phyloP scores from a whole-genome alignment of 2,888 invertebrate genomes.

The Eremobia ochroleuca region DNA sequence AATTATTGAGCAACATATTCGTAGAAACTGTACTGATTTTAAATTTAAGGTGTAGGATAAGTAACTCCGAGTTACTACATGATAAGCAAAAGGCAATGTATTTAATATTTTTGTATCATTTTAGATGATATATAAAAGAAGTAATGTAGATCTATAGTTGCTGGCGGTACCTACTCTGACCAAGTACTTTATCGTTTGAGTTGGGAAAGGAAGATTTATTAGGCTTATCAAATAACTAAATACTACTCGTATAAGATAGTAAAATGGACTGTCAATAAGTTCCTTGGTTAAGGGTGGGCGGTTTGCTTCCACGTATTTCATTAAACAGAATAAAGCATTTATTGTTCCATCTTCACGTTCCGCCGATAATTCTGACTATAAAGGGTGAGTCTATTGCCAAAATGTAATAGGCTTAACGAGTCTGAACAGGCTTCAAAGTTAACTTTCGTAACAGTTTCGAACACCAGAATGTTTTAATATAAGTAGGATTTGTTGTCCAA shows the following conservation, averaged over 20 bases:
- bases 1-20: background rate
- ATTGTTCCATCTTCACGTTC: background rate
- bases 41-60: background rate
- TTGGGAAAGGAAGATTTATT: background rate
- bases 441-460: slow-evolving; percentile 1
- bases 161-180: background rate
- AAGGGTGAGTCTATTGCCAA: background rate
- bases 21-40: background rate
- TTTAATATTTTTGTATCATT: background rate
- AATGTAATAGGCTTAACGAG: slow-evolving; percentile 16
- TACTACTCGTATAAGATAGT: no score
- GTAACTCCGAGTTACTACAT: background rate
- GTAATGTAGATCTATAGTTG: background rate
- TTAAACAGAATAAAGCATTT: background rate
- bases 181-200: background rate
- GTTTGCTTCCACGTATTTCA: background rate
- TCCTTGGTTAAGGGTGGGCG: background rate
- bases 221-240: background rate
- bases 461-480: background rate
- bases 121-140: background rate
- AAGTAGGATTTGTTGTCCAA: background rate
- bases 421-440: background rate
- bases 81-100: background rate
- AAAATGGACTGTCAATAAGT: background rate
- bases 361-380: background rate